Conservation (phyloP, 2,113 vertebrate species). For the Lanius ludovicianus region DNA sequence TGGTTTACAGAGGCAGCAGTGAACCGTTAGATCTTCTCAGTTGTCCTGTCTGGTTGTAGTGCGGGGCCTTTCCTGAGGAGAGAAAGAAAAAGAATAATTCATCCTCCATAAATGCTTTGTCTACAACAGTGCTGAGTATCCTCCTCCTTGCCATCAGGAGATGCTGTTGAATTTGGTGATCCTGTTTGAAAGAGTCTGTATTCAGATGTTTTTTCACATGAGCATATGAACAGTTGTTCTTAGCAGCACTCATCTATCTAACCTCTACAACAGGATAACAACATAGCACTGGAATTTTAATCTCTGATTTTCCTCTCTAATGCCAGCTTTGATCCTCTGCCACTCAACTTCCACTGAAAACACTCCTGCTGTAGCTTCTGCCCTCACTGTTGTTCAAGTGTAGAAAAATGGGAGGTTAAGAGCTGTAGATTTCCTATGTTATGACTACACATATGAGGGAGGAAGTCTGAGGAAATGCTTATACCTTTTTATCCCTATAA, state of each 20-base stretch:
- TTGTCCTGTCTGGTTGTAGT: not conserved
- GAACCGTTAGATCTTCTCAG: not conserved
- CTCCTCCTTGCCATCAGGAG: not conserved
- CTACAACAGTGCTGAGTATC: not conserved
- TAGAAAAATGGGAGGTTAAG: not conserved
- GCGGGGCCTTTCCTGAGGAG: not conserved
- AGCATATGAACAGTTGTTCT: not conserved
- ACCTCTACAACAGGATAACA: not conserved
- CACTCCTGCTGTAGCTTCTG: not conserved
- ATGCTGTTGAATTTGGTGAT: not conserved
- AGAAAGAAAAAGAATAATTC: not conserved
- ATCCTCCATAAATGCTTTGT: not conserved
- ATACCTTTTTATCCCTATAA: not conserved
- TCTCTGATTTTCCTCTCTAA: not conserved
- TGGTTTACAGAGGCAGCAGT: not conserved
- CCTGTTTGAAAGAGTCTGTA: not conserved
- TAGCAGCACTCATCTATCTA: not conserved
- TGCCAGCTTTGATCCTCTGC: not conserved
- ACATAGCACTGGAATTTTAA: not conserved
- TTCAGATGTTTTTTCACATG: not conserved
- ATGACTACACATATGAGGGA: not conserved
- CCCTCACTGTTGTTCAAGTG: not conserved
- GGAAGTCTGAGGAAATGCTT: not conserved
- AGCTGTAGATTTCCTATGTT: not conserved
- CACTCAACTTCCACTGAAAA: not conserved